Evolutionary conservation across 2,888 invertebrate species (phyloP), one percentile per base, ranked within the genome.

Genomic region (Pheosia tremula): DNA sequence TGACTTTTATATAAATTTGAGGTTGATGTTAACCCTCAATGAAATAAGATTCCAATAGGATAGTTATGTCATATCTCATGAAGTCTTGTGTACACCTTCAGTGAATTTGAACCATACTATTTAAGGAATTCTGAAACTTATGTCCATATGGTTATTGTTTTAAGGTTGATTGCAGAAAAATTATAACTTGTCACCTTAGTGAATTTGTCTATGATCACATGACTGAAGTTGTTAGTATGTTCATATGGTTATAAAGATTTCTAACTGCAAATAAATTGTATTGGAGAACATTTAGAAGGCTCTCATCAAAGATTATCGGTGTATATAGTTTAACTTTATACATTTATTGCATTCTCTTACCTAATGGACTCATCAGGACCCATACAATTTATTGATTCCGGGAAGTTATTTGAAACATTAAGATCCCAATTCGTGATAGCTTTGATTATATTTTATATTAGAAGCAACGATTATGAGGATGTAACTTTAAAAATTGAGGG

Each of bases 231-330:
- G 1, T 64, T 61, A 72, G 69, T 69, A 49, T 59, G 38, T 58
- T 69, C 72, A 69, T 69, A 69, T 72, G 69, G 72, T 61, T 65
- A 37, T 41, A 43, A 43, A 43, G 43, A 43, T 43, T 10, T 43
- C 4, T 43, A 24, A 24, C 24, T 43, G 7, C 8, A 43, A 43
- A 43, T 43, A 43, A 43, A 9, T 43, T 43, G 9, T 43, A 43
- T 43, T 43, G 10, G 43, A 9, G 9, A 43, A 4, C 43, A 43
- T 43, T 43, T 43, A 41, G 8, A 47, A 47, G n/a, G 47, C n/a
- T 47, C 47, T 47, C 11, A 47, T n/a, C 47, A 47, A 4, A 41
- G 8, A 41, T 24, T 24, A 24, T 24, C 24, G 2, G 24, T 24
- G 24, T 24, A 24, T 24, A 24, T 24, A 24, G 24, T 24, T 24